Percentiles rank a stretch among this genome's conserved stretches.
Evolutionary conservation across 2,797 vertebrate species (phyloP).

Genomic region (Eulemur mongoz): DNA sequence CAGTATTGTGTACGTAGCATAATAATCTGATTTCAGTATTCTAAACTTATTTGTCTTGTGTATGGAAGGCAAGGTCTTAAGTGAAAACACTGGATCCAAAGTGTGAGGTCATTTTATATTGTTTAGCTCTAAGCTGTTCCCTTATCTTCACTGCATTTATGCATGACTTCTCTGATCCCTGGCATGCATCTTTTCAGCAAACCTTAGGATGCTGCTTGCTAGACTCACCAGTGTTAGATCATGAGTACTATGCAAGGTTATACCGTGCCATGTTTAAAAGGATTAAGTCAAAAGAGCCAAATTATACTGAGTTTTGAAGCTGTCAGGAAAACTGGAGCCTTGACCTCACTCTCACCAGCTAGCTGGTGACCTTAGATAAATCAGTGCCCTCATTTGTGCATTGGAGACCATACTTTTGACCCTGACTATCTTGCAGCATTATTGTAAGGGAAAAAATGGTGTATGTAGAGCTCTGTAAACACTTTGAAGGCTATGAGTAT

Average conservation of each 20-base stretch:
- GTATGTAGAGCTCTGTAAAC: neutral
- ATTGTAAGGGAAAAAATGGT: neutral
- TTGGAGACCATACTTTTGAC: neutral
- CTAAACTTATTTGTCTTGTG: slow-evolving; percentile 37
- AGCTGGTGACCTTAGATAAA: neutral
- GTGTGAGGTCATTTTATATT: slow-evolving; percentile 45
- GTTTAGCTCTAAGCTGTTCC: slow-evolving; percentile 63
- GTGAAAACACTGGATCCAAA: slow-evolving; percentile 37
- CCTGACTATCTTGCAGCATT: neutral
- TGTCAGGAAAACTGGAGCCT: neutral
- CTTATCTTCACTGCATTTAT: slow-evolving; percentile 50
- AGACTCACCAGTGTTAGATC: neutral
- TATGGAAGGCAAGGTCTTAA: slow-evolving; percentile 46
- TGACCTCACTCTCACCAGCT: neutral
- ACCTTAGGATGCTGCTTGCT: slow-evolving; percentile 11
- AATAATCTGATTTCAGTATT: slow-evolving; percentile 63
- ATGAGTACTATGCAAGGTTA: slow-evolving; percentile 14
- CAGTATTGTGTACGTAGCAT: neutral
- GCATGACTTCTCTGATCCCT: slow-evolving; percentile 58
- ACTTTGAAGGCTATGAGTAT: neutral
- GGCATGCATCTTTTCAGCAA: slow-evolving; percentile 38
- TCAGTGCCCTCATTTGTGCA: neutral
- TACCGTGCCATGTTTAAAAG: slow-evolving; percentile 29
- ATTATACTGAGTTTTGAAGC: neutral
- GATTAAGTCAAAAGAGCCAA: neutral